A percentile compares a stretch with the other conserved stretches of the same genome.
Conservation (phyloP, 2,888 invertebrate species). For the Imbricaverruca yamaguchii region DNA sequence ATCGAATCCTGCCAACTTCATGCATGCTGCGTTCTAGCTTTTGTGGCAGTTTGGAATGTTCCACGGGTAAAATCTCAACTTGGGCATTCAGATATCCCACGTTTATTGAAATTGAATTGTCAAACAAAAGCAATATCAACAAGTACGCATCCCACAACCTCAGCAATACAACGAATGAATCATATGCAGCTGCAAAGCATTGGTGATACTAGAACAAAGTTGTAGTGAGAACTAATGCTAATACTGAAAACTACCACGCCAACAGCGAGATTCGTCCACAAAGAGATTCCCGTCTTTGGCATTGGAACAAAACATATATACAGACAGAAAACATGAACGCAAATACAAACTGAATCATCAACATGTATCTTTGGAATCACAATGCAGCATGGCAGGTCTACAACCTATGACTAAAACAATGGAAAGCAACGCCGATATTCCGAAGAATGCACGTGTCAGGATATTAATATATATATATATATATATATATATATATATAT, state of each 20-base stretch:
- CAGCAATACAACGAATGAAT: neutral
- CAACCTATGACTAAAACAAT: neutral
- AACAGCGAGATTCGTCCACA: neutral
- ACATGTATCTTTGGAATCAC: neutral
- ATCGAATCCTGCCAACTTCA: too few relatives aligned
- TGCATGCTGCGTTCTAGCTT: too few relatives aligned
- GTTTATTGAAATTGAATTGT: neutral
- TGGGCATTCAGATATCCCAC: neutral
- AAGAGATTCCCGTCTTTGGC: constrained; percentile 2
- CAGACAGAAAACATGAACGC: neutral
- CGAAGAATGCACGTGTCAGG: neutral
- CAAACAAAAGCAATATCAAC: constrained; percentile 2
- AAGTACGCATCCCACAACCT: neutral
- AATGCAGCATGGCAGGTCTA: neutral
- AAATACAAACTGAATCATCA: neutral
- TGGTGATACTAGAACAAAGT: neutral
- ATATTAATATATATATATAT: neutral
- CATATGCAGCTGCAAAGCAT: neutral
- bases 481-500: too few relatives aligned
- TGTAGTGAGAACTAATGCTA: neutral
- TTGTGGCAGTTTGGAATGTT: too few relatives aligned
- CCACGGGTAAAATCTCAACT: too few relatives aligned
- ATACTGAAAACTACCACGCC: neutral
- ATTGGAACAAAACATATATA: constrained; percentile 6
- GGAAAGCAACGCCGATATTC: neutral